Evolutionary conservation across 2,113 vertebrate species (phyloP), one percentile per base, ranked within the genome.

Genomic region (Syngnathus typhle): DNA sequence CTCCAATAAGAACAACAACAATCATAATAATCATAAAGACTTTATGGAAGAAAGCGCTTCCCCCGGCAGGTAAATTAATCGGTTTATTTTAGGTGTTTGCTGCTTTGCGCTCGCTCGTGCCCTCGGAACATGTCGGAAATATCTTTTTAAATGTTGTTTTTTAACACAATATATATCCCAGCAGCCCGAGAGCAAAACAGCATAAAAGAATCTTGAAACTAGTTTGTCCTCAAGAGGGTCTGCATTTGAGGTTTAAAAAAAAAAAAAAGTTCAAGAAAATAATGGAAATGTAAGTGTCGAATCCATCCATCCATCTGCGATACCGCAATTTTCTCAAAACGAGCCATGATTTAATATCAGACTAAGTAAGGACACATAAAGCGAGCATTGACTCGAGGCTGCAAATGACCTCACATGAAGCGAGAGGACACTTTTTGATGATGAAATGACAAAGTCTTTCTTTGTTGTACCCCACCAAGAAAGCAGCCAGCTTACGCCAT

Each of bases 1-100:
- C 7, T n/a, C 8, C 13, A 46, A 46, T 46, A 46, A 46, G 13
- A 46, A 46, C 15, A 46, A 46, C 9, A n/a, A 51, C 19, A 21
- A 21, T 3, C n/a, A 52, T 52, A 52, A 51, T 72, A 70, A 13
- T 43, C 10, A 11, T 41, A 41, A 41, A 80, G 64, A 10, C 49
- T 52, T 52, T 5, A 18, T 47, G 49, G 49, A 70, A 74, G 74
- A 76, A 54, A 75, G 64, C 54, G 12, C 39, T 21, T 76, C 59
- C 18, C 5, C 16, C 49, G 60, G 65, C 80, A 75, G 72, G 46
- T 37, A 70, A 16, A 81, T 70, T 32, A 73, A 80, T 81, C 58
- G 7, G 72, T 81, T 81, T 84, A 84, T 85, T 84, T 82, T 59
- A 16, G 67, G 69, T 68, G 62, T 12, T 21, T 8, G 49, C 49